Evolutionary conservation across 2,797 vertebrate genomes (phyloP).

Genomic region (Caiman crocodilus): DNA sequence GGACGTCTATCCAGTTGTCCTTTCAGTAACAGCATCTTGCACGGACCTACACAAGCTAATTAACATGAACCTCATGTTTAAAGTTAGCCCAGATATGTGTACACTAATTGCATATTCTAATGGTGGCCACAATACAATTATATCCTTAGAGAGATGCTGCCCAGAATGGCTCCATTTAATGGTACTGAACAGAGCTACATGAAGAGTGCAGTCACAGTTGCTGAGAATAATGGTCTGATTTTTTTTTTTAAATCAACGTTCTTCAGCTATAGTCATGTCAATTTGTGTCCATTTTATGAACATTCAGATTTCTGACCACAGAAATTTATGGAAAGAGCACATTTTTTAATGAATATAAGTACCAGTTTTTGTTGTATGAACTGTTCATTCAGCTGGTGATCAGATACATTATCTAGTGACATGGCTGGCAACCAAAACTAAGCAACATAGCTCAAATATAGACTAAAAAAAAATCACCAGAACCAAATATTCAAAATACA

Average conservation of each 20-base stretch:
- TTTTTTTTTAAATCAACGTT: background rate
- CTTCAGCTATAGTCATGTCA: background rate
- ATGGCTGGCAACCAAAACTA: background rate
- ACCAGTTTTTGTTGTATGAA: background rate
- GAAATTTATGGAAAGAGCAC: background rate
- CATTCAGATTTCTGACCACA: accelerated
- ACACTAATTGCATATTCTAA: no score
- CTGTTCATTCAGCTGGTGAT: background rate
- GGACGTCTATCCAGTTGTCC: no score
- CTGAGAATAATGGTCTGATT: background rate
- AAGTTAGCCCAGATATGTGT: no score
- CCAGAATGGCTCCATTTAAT: background rate
- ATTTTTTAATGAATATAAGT: background rate
- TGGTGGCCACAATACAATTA: background rate
- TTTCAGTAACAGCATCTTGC: no score
- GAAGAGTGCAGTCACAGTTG: background rate
- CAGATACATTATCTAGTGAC: background rate
- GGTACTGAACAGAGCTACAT: background rate
- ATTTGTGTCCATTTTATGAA: background rate
- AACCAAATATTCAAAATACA: background rate
- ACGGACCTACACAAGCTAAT: no score
- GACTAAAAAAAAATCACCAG: background rate
- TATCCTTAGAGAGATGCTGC: background rate
- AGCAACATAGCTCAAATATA: background rate
- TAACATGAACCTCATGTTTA: no score